Percentiles rank a stretch among this genome's conserved stretches.
Evolutionary conservation across 2,888 invertebrate species (phyloP).

Genomic region (Colletes collaris): DNA sequence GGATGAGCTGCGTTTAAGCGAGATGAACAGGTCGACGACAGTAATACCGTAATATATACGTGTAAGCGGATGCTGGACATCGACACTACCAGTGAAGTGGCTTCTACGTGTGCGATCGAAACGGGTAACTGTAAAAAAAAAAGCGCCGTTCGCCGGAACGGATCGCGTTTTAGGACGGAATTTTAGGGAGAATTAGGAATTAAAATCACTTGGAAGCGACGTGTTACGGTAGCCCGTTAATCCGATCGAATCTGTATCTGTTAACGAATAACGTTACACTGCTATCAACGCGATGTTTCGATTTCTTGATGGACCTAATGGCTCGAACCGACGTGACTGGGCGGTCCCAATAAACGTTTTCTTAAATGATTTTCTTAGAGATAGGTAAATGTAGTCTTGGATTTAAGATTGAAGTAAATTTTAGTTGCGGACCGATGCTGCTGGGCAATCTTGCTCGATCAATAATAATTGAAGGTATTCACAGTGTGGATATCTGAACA

Average conservation of each 20-base stretch:
- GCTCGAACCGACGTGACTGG: too few species aligned
- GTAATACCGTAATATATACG: constrained; percentile 33
- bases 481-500: too few species aligned
- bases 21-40: constrained; percentile 17
- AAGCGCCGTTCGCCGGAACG: constrained; percentile 5
- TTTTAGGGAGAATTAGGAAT: constrained; percentile 38
- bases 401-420: too few species aligned
- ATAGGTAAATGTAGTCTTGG: too few species aligned
- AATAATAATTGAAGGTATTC: too few species aligned
- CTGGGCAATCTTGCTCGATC: too few species aligned
- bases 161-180: constrained; percentile 14
- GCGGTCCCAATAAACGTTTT: too few species aligned
- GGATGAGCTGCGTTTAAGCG: constrained; percentile 20
- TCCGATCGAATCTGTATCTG: background rate
- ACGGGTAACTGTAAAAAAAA: constrained; percentile 44
- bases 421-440: too few species aligned
- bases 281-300: too few species aligned
- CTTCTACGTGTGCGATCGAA: constrained; percentile 9
- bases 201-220: constrained; percentile 3
- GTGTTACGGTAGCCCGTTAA: background rate
- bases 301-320: too few species aligned
- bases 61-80: constrained; percentile 19
- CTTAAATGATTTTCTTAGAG: too few species aligned
- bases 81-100: constrained; percentile 42
- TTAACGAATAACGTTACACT: background rate